Evolutionary conservation across 1,140 invertebrate genomes (phyloP).

Genomic region (Procambarus clarkii): DNA sequence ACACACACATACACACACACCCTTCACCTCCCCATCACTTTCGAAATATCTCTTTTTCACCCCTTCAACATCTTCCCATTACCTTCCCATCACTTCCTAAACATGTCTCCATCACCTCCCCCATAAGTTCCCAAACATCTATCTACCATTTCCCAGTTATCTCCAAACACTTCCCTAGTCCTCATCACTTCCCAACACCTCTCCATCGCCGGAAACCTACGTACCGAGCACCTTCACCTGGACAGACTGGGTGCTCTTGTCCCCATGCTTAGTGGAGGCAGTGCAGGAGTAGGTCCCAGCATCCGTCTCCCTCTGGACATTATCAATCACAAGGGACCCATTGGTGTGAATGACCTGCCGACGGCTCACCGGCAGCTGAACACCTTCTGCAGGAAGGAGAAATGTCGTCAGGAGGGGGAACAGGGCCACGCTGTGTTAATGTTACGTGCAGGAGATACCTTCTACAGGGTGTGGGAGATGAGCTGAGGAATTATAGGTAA

Average conservation of each 20-base stretch:
- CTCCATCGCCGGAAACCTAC: neutral
- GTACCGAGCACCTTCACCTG: constrained; percentile 91
- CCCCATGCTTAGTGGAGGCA: constrained; percentile 75
- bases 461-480: no score
- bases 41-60: no score
- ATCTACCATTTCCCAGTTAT: neutral
- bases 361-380: constrained; percentile 82
- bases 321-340: constrained; percentile 83
- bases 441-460: no score
- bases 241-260: constrained; percentile 79
- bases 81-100: no score
- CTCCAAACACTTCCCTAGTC: neutral
- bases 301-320: constrained; percentile 78
- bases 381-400: constrained; percentile 72
- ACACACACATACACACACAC: neutral
- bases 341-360: constrained; percentile 80
- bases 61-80: no score
- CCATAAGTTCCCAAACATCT: neutral
- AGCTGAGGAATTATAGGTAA: neutral
- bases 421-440: neutral
- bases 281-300: constrained; percentile 79
- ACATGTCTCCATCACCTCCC: no score
- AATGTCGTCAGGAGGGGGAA: neutral
- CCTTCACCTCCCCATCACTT: neutral
- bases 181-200: neutral